Evolutionary conservation across 1,140 invertebrate genomes (phyloP), one percentile per base, ranked within the genome.

Genomic region (Bombus waltoni): DNA sequence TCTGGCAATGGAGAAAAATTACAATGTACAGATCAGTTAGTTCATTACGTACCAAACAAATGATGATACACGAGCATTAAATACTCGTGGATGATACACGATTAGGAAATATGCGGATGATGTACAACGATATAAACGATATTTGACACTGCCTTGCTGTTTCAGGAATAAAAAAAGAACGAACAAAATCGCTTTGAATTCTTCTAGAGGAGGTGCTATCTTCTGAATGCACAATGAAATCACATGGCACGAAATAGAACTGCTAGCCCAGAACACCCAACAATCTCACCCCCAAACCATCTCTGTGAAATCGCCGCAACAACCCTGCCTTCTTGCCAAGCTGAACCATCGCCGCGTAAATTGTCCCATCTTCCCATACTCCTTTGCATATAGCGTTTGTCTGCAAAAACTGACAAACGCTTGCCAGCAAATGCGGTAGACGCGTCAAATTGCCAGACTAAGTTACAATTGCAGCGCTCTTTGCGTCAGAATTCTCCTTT

Each of bases 361-460:
- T 81, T 72, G 66, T 59, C 40, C 35, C 47, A 32, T 81, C 53
- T 74, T 42, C n/a, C 38, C 28, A n/a, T 18, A 8, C 70, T 68
- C 18, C 38, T 72, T 59, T 59, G n/a, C 70, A 81, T 73, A 47
- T 35, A 59, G 38, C 47, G 35, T 81, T n/a, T 62, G 15, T 0
- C 6, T 28, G 38, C 47, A 81, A 81, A 81, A 81, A 53, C 47
- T 40, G 42, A 35, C 79, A 35, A 82, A 80, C 62, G n/a, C n/a
- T 28, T 32, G 44, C 25, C 28, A 6, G 44, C 32, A 28, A 57
- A 11, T 44, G 62, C 42, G 13, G 11, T 2, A 35, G 62, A 68
- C 22, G 32, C 62, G 40, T 65, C 18, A 28, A 68, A 79, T 71
- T 71, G 68, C 68, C 68, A 13, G 22, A 44, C 13, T n/a, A n/a